phyloP scores from a whole-genome alignment of 2,888 invertebrate genomes.

The Nomada fabriciana region DNA sequence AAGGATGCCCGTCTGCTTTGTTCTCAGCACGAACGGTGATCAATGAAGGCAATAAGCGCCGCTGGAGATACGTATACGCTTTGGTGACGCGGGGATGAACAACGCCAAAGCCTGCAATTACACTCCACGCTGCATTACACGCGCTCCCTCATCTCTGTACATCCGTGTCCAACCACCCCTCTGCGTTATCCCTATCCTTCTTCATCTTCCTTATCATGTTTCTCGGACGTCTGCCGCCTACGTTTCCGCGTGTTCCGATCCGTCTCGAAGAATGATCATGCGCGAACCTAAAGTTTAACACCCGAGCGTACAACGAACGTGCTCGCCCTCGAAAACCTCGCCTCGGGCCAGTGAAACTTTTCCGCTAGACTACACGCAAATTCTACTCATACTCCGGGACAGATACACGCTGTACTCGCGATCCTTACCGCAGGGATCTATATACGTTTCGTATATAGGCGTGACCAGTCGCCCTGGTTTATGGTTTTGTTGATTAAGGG shows the following conservation, averaged over 20 bases:
- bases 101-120: constrained; percentile 72
- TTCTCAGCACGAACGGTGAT: constrained; percentile 72
- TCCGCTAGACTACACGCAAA: constrained; percentile 60
- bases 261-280: constrained; percentile 20
- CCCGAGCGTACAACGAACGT: constrained; percentile 5
- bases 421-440: constrained; percentile 28
- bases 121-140: constrained; percentile 68
- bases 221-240: not conserved
- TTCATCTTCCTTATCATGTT: not conserved
- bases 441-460: not conserved
- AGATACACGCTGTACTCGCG: constrained; percentile 11
- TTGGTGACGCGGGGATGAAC: constrained; percentile 69
- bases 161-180: not conserved
- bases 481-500: constrained; percentile 56
- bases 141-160: constrained; percentile 18
- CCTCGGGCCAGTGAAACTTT: constrained; percentile 52
- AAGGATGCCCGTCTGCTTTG: constrained; percentile 81
- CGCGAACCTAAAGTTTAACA: not conserved
- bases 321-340: constrained; percentile 27
- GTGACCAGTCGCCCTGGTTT: constrained; percentile 40
- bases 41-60: constrained; percentile 79
- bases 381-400: constrained; percentile 15
- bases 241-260: not conserved
- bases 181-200: not conserved
- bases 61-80: constrained; percentile 59